Percentiles rank a stretch among this genome's conserved stretches.
These are phyloP conservation scores for Ammospiza nelsoni DNA, from an alignment of 2,113 vertebrate genomes.

Conservation along the genomic window DNA sequence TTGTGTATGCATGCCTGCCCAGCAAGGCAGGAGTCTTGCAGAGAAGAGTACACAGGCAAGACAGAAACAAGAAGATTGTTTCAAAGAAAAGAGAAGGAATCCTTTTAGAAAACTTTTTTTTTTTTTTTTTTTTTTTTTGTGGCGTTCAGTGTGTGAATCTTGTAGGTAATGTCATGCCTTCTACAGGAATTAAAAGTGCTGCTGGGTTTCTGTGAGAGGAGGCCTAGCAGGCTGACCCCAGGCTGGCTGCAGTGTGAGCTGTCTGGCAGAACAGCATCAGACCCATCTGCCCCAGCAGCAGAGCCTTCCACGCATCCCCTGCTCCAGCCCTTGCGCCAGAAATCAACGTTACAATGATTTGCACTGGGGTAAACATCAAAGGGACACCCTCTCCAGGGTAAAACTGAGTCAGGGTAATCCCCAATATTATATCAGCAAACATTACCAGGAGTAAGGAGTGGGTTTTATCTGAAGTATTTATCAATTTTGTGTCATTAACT, in stretches of 20 bases:
- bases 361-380: background rate
- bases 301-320: background rate
- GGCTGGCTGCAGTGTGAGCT: background rate
- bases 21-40: background rate
- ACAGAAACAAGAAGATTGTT: background rate
- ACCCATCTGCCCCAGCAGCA: background rate
- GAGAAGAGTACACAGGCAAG: background rate
- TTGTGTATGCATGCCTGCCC: background rate
- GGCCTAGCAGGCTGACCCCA: background rate
- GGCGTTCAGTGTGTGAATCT: background rate
- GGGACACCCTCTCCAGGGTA: background rate
- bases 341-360: background rate
- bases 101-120: background rate
- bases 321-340: background rate
- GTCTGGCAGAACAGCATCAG: background rate
- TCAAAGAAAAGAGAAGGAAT: background rate
- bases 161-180: background rate
- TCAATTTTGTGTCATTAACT: background rate
- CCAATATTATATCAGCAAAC: background rate
- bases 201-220: background rate
- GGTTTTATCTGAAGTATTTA: background rate
- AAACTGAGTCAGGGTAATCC: background rate
- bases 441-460: background rate
- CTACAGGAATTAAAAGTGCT: background rate
- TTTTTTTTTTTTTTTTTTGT: background rate